Evolutionary conservation across 2,797 vertebrate genomes (phyloP), one percentile per base, ranked within the genome.

Genomic region (Cetoscarus ocellatus): DNA sequence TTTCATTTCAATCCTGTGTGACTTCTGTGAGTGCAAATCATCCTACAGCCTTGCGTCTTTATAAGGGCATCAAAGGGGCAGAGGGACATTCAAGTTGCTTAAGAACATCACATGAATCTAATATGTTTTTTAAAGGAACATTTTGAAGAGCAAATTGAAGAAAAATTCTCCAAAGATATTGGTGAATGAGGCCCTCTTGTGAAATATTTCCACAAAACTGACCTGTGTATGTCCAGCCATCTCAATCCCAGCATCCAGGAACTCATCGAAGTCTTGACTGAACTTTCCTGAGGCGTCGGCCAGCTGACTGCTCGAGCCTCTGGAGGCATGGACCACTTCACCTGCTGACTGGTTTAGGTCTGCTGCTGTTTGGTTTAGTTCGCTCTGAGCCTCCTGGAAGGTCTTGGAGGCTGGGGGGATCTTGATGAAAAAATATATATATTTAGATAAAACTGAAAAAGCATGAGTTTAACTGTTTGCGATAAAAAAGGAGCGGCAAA

Each of bases 201-300:
- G 27, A 27, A 27, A 27, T 4, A 27, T 39, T 39, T 39, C 36
- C 9, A 0, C 7, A 34, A 53, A 7, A 50, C 82, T 1, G 72
- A 98, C 98, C 94, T 98, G 98, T 1, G 98, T 98, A 82, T 99
- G 98, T 15, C 98, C 98, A 0, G 98, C 98, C 98, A 99, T 99
- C 93, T 99, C 98, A 44, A 99, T 97, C n/a, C 98, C 98, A n/a
- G 98, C 98, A 44, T 99, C 98, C 14, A 99, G 95, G 90, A 99
- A 99, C 80, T 99, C 98, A 38, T 99, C 97, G 18, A 99, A 99
- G 90, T 99, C 97, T 54, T 98, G 94, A 48, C 98, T 98, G 92
- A 99, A 99, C 84, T 98, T 99, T 9, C 98, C 98, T 0, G 98
- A 99, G 8, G 98, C 98, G 38, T 95, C 94, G 0, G 98, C 97